These are phyloP conservation scores for Campoletis sonorensis DNA, from an alignment of 1,140 invertebrate genomes.

Conservation along the genomic window DNA sequence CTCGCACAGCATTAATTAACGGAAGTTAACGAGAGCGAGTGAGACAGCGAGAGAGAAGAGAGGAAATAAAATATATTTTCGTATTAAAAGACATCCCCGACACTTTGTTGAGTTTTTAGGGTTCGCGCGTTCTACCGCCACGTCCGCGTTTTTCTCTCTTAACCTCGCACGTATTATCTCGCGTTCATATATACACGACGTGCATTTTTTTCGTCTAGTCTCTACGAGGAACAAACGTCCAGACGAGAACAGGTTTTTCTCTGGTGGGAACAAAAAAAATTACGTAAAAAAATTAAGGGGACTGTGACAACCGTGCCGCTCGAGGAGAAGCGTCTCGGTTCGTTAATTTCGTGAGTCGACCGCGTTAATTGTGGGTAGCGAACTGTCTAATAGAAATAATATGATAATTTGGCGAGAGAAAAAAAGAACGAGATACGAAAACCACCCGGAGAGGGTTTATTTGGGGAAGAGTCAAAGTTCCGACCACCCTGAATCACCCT, in stretches of 20 bases:
- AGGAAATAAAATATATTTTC: slow-evolving; percentile 20
- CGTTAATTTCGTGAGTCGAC: slow-evolving; percentile 69
- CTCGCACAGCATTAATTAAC: slow-evolving; percentile 70
- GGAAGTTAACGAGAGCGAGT: slow-evolving; percentile 57
- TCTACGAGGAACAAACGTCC: slow-evolving; percentile 41
- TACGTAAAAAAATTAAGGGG: slow-evolving; percentile 40
- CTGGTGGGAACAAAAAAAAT: slow-evolving; percentile 29
- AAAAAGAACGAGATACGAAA: slow-evolving; percentile 45
- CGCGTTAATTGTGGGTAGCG: slow-evolving; percentile 74
- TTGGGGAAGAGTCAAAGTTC: slow-evolving; percentile 15
- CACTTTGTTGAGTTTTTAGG: slow-evolving; percentile 62
- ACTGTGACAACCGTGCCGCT: slow-evolving; percentile 47
- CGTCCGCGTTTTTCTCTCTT: slow-evolving; percentile 47
- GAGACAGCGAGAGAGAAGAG: slow-evolving; percentile 55
- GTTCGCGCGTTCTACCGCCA: slow-evolving; percentile 47
- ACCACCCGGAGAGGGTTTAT: slow-evolving; percentile 32
- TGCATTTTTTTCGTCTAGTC: slow-evolving; percentile 28
- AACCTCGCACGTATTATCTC: neutral
- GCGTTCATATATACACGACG: slow-evolving; percentile 36
- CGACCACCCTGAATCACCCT: slow-evolving; percentile 38
- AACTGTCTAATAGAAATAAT: slow-evolving; percentile 75
- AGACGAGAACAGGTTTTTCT: slow-evolving; percentile 58
- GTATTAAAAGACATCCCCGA: slow-evolving; percentile 57
- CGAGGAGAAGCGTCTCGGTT: slow-evolving; percentile 61
- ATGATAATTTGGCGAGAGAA: slow-evolving; percentile 67